Percentiles rank a stretch among this genome's conserved stretches.
Evolutionary conservation across 2,888 invertebrate genomes (phyloP).

Genomic region (Mesoligia furuncula): DNA sequence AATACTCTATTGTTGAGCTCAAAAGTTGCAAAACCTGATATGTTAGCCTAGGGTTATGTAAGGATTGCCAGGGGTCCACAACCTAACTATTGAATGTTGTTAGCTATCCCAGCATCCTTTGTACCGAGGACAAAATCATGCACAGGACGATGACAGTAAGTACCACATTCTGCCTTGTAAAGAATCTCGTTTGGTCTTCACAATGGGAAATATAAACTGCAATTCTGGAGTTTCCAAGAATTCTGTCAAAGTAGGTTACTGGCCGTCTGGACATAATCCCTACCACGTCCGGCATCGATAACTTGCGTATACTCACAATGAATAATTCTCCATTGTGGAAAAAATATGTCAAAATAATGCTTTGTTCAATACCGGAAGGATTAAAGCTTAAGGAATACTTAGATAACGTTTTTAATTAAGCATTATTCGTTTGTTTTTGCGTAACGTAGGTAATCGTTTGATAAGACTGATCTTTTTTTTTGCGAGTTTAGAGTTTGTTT

Average conservation of each 20-base stretch:
- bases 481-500: constrained; percentile 13
- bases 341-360: constrained; percentile 81
- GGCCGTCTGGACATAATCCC: constrained; percentile 67
- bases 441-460: constrained; percentile 55
- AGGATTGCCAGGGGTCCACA: constrained; percentile 11
- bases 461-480: constrained; percentile 37
- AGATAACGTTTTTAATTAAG: constrained; percentile 61
- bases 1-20: constrained; percentile 32
- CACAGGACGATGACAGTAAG: constrained; percentile 13
- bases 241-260: constrained; percentile 69
- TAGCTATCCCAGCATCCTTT: constrained; percentile 28
- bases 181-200: constrained; percentile 33
- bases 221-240: constrained; percentile 68
- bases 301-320: constrained; percentile 77
- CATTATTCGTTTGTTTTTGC: constrained; percentile 55
- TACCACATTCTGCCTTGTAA: constrained; percentile 24
- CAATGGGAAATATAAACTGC: constrained; percentile 46
- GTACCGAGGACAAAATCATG: constrained; percentile 11
- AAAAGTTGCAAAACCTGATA: constrained; percentile 38
- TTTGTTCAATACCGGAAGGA: constrained; percentile 85
- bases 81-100: constrained; percentile 26
- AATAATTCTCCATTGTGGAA: constrained; percentile 66
- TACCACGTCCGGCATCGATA: constrained; percentile 85
- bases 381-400: constrained; percentile 47
- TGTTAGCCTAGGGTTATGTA: constrained; percentile 6